A percentile compares a stretch with the other conserved stretches of the same genome.
These are phyloP conservation scores for Cryptomyrus ogoouensis DNA, from an alignment of 2,113 vertebrate genomes.

Conservation along the genomic window DNA sequence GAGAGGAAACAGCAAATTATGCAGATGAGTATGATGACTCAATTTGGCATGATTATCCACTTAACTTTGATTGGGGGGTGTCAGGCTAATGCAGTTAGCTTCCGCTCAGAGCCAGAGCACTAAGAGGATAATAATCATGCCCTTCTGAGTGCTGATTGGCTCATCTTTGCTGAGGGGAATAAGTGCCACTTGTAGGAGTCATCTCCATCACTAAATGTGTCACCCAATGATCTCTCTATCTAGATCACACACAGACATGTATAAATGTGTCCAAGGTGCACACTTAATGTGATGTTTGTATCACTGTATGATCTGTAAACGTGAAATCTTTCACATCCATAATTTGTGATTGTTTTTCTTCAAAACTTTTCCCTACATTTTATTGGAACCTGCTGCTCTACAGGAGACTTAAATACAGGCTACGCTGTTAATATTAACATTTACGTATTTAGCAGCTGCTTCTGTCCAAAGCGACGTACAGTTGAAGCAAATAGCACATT, in stretches of 20 bases:
- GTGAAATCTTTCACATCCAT: not conserved
- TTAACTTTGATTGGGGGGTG: slow-evolving; percentile 7
- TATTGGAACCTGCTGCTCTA: not conserved
- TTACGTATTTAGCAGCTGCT: not conserved
- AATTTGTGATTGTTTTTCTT: not conserved
- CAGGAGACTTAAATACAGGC: not conserved
- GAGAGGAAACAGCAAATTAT: slow-evolving; percentile 6
- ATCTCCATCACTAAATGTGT: not conserved
- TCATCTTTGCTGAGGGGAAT: not conserved
- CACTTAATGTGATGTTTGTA: not conserved
- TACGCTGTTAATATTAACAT: not conserved
- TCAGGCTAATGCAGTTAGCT: slow-evolving; percentile 9
- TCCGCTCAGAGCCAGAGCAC: not conserved
- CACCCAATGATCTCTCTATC: not conserved
- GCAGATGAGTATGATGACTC: slow-evolving; percentile 14
- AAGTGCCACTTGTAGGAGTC: not conserved
- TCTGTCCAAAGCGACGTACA: not conserved
- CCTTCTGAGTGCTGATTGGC: not conserved
- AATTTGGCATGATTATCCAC: slow-evolving; percentile 22
- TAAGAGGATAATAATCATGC: not conserved
- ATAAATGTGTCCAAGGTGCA: not conserved
- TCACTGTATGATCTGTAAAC: not conserved
- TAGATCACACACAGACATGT: not conserved
- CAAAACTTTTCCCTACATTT: not conserved
- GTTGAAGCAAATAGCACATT: not conserved